Conservation (phyloP, 2,113 vertebrate species). For the Holacanthus passer region DNA sequence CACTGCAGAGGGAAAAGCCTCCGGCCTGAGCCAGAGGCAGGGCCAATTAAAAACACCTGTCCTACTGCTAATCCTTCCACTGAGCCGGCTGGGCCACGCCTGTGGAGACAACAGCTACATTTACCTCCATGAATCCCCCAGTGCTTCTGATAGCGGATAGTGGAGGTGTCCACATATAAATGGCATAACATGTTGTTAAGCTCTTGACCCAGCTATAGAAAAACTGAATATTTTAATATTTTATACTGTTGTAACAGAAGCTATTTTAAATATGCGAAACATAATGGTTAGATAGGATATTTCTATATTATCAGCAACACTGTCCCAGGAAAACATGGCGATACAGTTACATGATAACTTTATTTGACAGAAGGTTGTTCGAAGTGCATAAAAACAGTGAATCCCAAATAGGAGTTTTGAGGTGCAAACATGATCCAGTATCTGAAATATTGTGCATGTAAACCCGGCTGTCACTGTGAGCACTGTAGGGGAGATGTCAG, state of each 20-base stretch:
- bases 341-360: not conserved
- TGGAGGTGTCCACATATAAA: conserved; percentile 1
- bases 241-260: not conserved
- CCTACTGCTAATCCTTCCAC: conserved; percentile 45
- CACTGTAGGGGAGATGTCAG: not conserved
- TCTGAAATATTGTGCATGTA: not conserved
- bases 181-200: conserved; percentile 13
- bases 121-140: conserved; percentile 19
- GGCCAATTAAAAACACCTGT: conserved; percentile 73
- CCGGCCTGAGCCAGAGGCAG: conserved; percentile 24
- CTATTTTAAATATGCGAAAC: not conserved
- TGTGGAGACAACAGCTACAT: conserved; percentile 1
- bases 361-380: not conserved
- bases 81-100: conserved; percentile 11
- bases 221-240: not conserved
- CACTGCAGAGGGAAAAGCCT: conserved; percentile 32
- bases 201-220: not conserved
- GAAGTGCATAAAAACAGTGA: not conserved
- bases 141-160: not conserved
- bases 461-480: not conserved
- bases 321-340: not conserved
- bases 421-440: not conserved
- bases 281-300: not conserved
- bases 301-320: not conserved
- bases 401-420: not conserved